Evolutionary conservation across 2,797 vertebrate genomes (phyloP), one percentile per base, ranked within the genome.

Genomic region (Sarcoramphus papa): DNA sequence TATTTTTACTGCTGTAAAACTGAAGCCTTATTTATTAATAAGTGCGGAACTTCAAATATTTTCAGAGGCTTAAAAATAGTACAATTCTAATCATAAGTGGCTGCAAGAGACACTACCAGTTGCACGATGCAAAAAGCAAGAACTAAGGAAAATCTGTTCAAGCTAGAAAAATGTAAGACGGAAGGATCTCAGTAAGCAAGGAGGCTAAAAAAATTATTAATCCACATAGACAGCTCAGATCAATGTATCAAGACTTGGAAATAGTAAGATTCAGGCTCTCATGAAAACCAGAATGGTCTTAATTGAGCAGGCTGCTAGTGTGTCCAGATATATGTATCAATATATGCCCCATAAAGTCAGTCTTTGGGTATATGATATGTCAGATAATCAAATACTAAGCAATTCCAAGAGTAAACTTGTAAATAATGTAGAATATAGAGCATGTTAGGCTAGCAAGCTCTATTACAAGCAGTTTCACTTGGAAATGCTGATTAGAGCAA

Each of bases 401-500:
- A 78, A 92, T 90, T 90, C 27, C 56, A 92, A 74, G 70, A 90
- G 23, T 33, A 93, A 88, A 83, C 72, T 65, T 82, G 74, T 88
- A 90, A 96, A 93, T 88, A 96, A 92, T 76, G 80, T 88, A 95
- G 93, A 97, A 91, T 65, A 75, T 1, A 72, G 57, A 73, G 74
- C 43, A 82, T 4, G 43, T 74, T 83, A 85, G 45, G n/a, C 51
- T 82, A 88, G 60, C 35, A 94, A 90, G 80, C 33, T 57, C 20
- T 80, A 65, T 83, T 78, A 88, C 35, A 85, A 75, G 75, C 69
- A 88, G n/a, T 65, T 88, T 92, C 67, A 85, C 40, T 81, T 73
- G 67, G 67, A 94, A 96, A 92, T 87, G 96, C 90, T 95, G 92
- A 95, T 97, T 91, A 87, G 70, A 87, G 74, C 43, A 96, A 90